phyloP scores from a whole-genome alignment of 2,888 invertebrate species.

The Zaprionus lineosus region DNA sequence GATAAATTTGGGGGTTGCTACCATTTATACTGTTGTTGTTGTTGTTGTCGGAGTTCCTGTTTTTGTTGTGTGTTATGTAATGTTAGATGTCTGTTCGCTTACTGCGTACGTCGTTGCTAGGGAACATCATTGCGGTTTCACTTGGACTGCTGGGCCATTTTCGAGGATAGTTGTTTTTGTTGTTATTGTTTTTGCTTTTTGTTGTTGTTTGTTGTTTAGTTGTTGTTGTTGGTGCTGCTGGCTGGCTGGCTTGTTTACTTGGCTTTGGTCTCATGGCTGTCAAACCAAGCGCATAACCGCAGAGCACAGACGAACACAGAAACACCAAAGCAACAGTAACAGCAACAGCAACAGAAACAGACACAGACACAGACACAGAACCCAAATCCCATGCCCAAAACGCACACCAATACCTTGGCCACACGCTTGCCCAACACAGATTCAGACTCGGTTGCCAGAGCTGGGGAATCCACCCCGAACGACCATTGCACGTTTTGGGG shows the following conservation, averaged over 20 bases:
- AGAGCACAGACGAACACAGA: constrained; percentile 47
- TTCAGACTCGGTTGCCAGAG: no score
- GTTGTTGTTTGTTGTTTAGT: constrained; percentile 22
- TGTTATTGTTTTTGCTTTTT: constrained; percentile 27
- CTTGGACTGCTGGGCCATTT: constrained; percentile 46
- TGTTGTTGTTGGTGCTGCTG: constrained; percentile 23
- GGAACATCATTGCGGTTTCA: constrained; percentile 65
- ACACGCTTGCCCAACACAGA: background rate
- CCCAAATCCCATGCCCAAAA: no score
- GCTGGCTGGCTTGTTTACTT: constrained; percentile 52
- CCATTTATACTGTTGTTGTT: constrained; percentile 21
- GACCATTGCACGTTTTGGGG: constrained; percentile 22
- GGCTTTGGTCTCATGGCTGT: constrained; percentile 64
- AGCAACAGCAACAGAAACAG: background rate
- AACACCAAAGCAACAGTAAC: no score
- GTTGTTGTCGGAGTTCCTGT: constrained; percentile 17
- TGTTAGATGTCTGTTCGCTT: constrained; percentile 51
- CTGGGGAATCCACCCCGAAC: constrained; percentile 9
- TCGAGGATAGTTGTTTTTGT: no score
- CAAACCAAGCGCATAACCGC: constrained; percentile 73
- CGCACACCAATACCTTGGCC: background rate
- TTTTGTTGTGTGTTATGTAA: constrained; percentile 45
- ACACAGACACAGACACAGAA: background rate
- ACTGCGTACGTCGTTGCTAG: constrained; percentile 26
- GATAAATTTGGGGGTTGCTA: constrained; percentile 37